phyloP scores from a whole-genome alignment of 2,888 invertebrate genomes.

The Gryllus longicercus region DNA sequence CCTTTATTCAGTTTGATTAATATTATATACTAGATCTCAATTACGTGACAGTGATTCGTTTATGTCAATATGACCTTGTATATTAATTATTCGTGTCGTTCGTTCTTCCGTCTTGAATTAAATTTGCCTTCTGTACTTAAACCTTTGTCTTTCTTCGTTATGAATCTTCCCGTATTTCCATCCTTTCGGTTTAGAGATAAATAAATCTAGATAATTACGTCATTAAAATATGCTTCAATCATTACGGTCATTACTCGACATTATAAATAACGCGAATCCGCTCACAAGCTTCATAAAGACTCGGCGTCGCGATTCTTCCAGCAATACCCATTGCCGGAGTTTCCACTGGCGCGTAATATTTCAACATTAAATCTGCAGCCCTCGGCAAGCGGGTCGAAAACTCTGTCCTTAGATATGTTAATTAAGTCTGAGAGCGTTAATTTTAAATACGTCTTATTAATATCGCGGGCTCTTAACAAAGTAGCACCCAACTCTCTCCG shows the following conservation, averaged over 20 bases:
- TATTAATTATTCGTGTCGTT: too few relatives aligned
- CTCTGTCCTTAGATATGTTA: slow-evolving; percentile 6
- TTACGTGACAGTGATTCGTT: too few relatives aligned
- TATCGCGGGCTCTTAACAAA: slow-evolving; percentile 6
- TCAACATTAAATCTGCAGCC: slow-evolving; percentile 10
- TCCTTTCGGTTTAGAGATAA: too few relatives aligned
- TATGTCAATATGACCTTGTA: too few relatives aligned
- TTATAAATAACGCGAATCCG: background rate
- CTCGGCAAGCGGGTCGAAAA: background rate
- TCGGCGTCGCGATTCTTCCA: background rate
- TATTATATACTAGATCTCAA: too few relatives aligned
- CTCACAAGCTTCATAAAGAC: background rate
- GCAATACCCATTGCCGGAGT: background rate
- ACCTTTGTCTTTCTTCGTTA: too few relatives aligned
- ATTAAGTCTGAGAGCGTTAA: slow-evolving; percentile 8
- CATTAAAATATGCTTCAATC: background rate
- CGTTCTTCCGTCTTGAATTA: too few relatives aligned
- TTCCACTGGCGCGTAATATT: background rate
- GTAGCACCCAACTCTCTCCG: background rate
- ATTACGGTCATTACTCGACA: background rate
- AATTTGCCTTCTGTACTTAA: too few relatives aligned
- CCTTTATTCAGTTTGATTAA: too few relatives aligned
- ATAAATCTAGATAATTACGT: too few relatives aligned
- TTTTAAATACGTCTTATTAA: slow-evolving; percentile 17
- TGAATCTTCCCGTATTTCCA: too few relatives aligned